Evolutionary conservation across 2,113 vertebrate species (phyloP).

Genomic region (Condylura cristata): DNA sequence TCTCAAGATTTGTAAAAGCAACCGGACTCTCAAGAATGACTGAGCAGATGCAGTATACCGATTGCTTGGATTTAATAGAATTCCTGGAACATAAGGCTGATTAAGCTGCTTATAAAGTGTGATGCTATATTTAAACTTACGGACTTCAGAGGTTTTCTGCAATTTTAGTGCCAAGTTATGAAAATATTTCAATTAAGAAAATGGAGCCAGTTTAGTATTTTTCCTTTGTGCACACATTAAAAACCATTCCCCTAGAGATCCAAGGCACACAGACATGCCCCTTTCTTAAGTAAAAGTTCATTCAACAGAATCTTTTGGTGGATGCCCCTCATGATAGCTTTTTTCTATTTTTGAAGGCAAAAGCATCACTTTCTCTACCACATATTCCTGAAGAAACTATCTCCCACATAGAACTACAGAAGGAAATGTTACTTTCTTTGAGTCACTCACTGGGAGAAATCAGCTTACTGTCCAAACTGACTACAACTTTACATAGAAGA

Average conservation of each 20-base stretch:
- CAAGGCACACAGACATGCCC: background rate
- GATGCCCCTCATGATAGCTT: background rate
- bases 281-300: background rate
- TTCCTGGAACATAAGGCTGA: conserved; percentile 33
- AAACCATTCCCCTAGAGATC: background rate
- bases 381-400: background rate
- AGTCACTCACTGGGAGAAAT: background rate
- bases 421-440: conserved; percentile 12
- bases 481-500: background rate
- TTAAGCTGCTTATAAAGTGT: background rate
- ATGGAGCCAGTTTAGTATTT: background rate
- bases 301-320: background rate
- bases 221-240: conserved; percentile 16
- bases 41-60: conserved; percentile 10
- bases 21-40: background rate
- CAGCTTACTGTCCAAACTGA: background rate
- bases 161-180: conserved; percentile 20
- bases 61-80: conserved; percentile 27
- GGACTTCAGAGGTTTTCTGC: background rate
- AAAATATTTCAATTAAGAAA: conserved; percentile 45
- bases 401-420: background rate
- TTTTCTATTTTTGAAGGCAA: background rate
- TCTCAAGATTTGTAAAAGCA: background rate
- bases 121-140: background rate
- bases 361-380: background rate